Conservation (phyloP, 2,113 vertebrate genomes). For the Sturnira hondurensis region DNA sequence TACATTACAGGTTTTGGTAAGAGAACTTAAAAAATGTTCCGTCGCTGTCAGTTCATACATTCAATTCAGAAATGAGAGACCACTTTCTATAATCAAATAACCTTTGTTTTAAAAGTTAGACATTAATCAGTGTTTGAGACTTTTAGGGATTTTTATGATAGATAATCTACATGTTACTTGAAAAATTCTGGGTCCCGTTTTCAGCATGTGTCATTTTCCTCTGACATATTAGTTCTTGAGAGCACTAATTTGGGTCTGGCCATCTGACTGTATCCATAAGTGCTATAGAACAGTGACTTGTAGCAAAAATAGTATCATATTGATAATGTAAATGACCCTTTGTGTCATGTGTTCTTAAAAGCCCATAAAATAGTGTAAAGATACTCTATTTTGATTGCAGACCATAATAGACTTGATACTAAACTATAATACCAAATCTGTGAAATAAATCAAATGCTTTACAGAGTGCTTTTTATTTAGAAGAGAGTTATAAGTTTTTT, state of each 20-base stretch:
- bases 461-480: constrained; percentile 35
- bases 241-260: constrained; percentile 9
- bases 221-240: background rate
- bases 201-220: constrained; percentile 17
- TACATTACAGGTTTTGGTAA: background rate
- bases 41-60: constrained; percentile 9
- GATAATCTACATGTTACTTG: background rate
- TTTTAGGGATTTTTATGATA: constrained; percentile 40
- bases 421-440: background rate
- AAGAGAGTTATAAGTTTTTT: constrained; percentile 42
- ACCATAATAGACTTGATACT: constrained; percentile 14
- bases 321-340: background rate
- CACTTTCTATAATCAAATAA: constrained; percentile 2
- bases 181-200: constrained; percentile 16
- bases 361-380: constrained; percentile 16
- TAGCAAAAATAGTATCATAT: constrained; percentile 6
- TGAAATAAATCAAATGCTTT: constrained; percentile 55
- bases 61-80: constrained; percentile 7
- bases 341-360: background rate
- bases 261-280: constrained; percentile 13
- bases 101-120: constrained; percentile 11
- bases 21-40: background rate
- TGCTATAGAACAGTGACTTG: background rate
- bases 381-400: constrained; percentile 51
- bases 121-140: constrained; percentile 6